Evolutionary conservation across 2,797 vertebrate species (phyloP).

Genomic region (Pseudochirops cupreus): DNA sequence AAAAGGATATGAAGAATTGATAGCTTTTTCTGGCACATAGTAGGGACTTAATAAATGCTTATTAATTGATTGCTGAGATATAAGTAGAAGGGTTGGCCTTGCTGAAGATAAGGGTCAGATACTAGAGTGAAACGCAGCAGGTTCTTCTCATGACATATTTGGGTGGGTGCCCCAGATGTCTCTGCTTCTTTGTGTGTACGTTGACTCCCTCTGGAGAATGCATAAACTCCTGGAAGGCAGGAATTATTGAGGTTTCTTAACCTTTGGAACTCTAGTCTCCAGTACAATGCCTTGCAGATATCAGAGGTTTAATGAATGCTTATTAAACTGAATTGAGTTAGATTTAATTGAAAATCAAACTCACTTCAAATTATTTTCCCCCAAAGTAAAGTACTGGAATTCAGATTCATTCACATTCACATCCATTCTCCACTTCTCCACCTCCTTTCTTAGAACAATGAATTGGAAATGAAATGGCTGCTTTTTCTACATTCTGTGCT

Average conservation of each 20-base stretch:
- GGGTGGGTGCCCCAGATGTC: neutral
- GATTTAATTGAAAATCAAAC: neutral
- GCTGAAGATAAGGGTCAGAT: too few species aligned
- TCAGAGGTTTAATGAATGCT: neutral
- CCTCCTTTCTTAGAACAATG: neutral
- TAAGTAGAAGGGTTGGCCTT: neutral
- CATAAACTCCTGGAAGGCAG: neutral
- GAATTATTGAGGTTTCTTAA: neutral
- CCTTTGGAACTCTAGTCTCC: neutral
- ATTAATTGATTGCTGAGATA: neutral
- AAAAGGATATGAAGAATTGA: neutral
- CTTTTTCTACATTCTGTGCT: neutral
- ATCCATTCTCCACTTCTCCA: neutral
- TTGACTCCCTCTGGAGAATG: neutral
- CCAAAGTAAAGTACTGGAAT: neutral
- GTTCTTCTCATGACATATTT: neutral
- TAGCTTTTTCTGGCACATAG: neutral
- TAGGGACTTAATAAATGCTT: neutral
- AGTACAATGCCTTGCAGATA: neutral
- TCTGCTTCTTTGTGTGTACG: neutral
- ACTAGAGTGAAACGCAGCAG: neutral
- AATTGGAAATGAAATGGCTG: neutral
- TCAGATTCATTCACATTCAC: constrained; percentile 2
- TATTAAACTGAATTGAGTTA: neutral
- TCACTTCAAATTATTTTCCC: neutral